A percentile compares a stretch with the other conserved stretches of the same genome.
Conservation (phyloP, 2,888 invertebrate genomes). For the Pyrrhosoma nymphula region DNA sequence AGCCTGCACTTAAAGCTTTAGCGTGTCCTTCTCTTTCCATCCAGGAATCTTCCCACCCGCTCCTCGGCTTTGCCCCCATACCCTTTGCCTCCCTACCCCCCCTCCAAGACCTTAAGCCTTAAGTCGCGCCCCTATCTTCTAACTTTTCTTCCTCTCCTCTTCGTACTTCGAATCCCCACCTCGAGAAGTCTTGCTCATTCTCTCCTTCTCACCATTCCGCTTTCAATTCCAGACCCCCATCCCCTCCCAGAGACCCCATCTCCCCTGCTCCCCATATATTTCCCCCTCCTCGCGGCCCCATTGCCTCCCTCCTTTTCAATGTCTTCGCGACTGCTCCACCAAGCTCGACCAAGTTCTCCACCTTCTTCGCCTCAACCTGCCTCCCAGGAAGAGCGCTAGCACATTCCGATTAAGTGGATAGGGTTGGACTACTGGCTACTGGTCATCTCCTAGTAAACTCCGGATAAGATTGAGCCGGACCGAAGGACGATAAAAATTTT, state of each 20-base stretch:
- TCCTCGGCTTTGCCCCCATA: not conserved
- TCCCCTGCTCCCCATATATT: not conserved
- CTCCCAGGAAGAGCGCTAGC: not conserved
- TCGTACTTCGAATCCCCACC: not conserved
- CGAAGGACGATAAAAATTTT: too few relatives aligned
- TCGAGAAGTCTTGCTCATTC: not conserved
- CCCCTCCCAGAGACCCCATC: not conserved
- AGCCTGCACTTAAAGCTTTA: slow-evolving; percentile 53
- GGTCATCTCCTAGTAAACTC: too few relatives aligned
- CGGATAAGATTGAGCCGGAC: too few relatives aligned
- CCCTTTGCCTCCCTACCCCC: not conserved
- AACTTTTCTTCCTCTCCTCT: not conserved
- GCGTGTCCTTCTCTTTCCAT: slow-evolving; percentile 27
- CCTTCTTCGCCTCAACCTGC: not conserved
- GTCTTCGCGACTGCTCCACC: not conserved
- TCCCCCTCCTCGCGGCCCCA: not conserved
- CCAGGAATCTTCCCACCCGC: not conserved
- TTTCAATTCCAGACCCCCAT: too few relatives aligned
- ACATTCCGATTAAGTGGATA: not conserved
- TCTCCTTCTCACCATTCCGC: not conserved
- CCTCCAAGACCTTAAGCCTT: too few relatives aligned
- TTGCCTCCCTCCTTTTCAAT: too few relatives aligned
- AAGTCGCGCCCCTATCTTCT: not conserved
- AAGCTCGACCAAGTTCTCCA: not conserved
- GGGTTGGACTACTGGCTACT: too few relatives aligned